Conservation (phyloP, 2,888 invertebrate genomes). For the Ophioninae sp. region DNA sequence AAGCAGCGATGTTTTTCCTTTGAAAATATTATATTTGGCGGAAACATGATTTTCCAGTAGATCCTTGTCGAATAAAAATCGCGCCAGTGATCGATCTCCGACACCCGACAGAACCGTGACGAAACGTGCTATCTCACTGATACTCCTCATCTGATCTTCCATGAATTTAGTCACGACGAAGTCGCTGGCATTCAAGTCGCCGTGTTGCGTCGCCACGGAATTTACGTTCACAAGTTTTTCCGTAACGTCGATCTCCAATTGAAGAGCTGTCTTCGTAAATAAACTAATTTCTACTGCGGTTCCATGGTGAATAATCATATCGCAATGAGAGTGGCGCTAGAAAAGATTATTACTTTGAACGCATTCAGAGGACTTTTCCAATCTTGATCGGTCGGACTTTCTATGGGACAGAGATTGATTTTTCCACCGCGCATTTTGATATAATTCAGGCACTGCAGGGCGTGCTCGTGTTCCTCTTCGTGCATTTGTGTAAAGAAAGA, state of each 20-base stretch:
- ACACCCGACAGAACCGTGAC: slow-evolving; percentile 80
- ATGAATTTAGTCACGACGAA: slow-evolving; percentile 83
- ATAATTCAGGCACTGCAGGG: slow-evolving; percentile 80
- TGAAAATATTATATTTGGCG: slow-evolving; percentile 69
- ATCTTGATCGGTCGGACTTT: slow-evolving; percentile 75
- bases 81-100: slow-evolving; percentile 71
- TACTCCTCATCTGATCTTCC: slow-evolving; percentile 84
- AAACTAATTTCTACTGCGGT: slow-evolving; percentile 9
- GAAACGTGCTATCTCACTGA: slow-evolving; percentile 84
- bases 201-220: slow-evolving; percentile 80
- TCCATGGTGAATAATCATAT: background rate
- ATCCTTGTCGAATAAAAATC: slow-evolving; percentile 75
- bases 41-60: slow-evolving; percentile 70
- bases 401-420: slow-evolving; percentile 76
- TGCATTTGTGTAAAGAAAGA: slow-evolving; percentile 82
- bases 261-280: slow-evolving; percentile 69
- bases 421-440: slow-evolving; percentile 81
- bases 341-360: slow-evolving; percentile 71
- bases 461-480: slow-evolving; percentile 82
- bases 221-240: slow-evolving; percentile 81
- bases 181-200: slow-evolving; percentile 82
- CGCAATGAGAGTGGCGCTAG: no score
- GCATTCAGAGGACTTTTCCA: slow-evolving; percentile 80
- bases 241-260: slow-evolving; percentile 71
- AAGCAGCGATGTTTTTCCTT: slow-evolving; percentile 30